A percentile compares a stretch with the other conserved stretches of the same genome.
phyloP scores from a whole-genome alignment of 2,888 invertebrate genomes.

The Litoditis marina region DNA sequence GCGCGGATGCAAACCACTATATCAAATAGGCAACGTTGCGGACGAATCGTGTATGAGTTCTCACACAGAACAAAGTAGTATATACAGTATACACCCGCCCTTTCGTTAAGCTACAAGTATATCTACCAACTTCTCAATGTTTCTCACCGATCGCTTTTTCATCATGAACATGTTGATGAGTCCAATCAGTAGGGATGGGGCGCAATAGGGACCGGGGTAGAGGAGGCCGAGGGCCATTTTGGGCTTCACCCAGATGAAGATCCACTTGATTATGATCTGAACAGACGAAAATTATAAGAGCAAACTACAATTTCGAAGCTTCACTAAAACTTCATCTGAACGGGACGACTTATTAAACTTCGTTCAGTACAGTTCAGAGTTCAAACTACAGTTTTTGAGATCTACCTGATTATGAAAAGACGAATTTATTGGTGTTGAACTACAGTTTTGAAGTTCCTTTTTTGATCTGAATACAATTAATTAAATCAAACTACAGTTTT shows the following conservation, averaged over 20 bases:
- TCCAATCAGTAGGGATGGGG: constrained; percentile 92
- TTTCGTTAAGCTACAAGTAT: too few species aligned
- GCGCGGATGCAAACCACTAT: too few species aligned
- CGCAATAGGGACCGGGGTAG: constrained; percentile 70
- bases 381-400: too few species aligned
- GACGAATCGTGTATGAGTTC: background rate
- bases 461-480: too few species aligned
- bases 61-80: too few species aligned
- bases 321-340: background rate
- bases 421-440: background rate
- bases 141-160: constrained; percentile 65
- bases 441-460: too few species aligned
- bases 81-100: background rate
- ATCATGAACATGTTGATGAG: constrained; percentile 74
- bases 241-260: constrained; percentile 49
- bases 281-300: background rate
- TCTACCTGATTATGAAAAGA: too few species aligned
- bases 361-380: too few species aligned
- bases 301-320: too few species aligned
- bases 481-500: too few species aligned
- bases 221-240: constrained; percentile 43
- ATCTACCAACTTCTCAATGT: too few species aligned
- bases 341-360: too few species aligned
- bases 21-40: background rate
- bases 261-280: constrained; percentile 55